Evolutionary conservation across 2,888 invertebrate species (phyloP).

Genomic region (Scotopteryx bipunctaria): DNA sequence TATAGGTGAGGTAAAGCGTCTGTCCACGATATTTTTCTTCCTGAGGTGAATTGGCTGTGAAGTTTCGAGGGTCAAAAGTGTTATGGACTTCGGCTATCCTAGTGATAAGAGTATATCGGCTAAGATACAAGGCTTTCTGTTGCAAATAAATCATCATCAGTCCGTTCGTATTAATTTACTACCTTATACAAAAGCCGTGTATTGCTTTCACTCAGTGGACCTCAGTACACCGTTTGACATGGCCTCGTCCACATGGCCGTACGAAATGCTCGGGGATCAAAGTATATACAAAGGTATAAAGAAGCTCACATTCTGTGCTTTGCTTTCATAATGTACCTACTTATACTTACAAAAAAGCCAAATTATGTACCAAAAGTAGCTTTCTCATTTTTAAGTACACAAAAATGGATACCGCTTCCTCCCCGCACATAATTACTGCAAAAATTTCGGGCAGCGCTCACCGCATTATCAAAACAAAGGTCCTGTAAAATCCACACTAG

Average conservation of each 20-base stretch:
- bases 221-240: no score
- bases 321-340: not conserved
- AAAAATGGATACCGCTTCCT: conserved; percentile 25
- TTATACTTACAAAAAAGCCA: not conserved
- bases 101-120: no score
- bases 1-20: conserved; percentile 24
- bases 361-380: conserved; percentile 5
- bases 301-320: not conserved
- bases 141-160: no score
- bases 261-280: not conserved
- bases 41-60: conserved; percentile 12
- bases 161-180: no score
- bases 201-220: no score
- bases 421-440: conserved; percentile 52
- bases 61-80: conserved; percentile 2
- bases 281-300: not conserved
- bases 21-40: conserved; percentile 24
- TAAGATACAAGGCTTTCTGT: no score
- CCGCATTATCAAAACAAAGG: conserved; percentile 70
- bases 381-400: conserved; percentile 8
- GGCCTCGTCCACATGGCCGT: no score
- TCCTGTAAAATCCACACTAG: conserved; percentile 68
- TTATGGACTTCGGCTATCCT: not conserved
- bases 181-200: no score
- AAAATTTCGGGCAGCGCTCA: conserved; percentile 49